Conservation (phyloP, 1,140 invertebrate species). For the Melanaphis sacchari region DNA sequence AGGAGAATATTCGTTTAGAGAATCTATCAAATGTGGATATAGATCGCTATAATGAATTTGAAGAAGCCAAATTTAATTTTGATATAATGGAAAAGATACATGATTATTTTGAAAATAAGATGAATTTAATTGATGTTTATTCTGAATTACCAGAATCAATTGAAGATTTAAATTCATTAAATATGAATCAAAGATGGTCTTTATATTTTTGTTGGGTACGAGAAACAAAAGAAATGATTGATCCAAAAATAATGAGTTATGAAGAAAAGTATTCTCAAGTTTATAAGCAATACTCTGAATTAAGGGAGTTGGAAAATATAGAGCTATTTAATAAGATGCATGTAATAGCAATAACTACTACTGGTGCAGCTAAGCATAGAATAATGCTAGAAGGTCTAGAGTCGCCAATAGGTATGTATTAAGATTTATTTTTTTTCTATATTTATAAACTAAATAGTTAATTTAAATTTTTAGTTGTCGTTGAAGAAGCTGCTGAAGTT, state of each 20-base stretch:
- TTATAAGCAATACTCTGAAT: constrained; percentile 38
- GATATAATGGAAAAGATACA: background rate
- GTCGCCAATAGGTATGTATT: constrained; percentile 66
- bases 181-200: constrained; percentile 20
- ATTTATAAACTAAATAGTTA: no score
- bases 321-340: constrained; percentile 60
- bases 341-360: constrained; percentile 80
- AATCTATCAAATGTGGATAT: background rate
- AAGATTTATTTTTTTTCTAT: background rate
- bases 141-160: background rate
- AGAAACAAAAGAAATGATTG: background rate
- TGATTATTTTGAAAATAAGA: constrained; percentile 15
- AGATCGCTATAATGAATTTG: background rate
- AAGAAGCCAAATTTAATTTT: constrained; percentile 27
- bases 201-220: constrained; percentile 30
- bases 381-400: constrained; percentile 70
- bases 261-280: background rate
- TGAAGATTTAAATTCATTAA: background rate
- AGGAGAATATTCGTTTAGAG: background rate
- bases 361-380: constrained; percentile 73
- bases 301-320: constrained; percentile 53
- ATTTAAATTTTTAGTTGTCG: no score
- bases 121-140: background rate
- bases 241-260: background rate
- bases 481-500: constrained; percentile 83